These are phyloP conservation scores for Calycopis cecrops DNA, from an alignment of 1,140 invertebrate genomes.

Conservation along the genomic window DNA sequence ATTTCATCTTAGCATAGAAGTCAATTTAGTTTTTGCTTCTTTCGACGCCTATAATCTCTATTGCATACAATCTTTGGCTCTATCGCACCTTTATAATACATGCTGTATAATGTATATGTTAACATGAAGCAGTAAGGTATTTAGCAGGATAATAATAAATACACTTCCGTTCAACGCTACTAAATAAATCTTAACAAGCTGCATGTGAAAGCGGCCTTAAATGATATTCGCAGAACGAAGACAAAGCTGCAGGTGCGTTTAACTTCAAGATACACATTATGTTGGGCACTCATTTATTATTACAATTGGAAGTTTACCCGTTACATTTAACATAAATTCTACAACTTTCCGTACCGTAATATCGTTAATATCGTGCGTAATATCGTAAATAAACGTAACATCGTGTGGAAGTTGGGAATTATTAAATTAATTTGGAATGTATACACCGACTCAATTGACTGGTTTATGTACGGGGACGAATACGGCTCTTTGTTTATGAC, in stretches of 20 bases:
- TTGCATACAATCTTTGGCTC: too few species aligned
- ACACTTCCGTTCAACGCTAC: too few species aligned
- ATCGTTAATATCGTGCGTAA: conserved; percentile 11
- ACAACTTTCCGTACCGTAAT: conserved; percentile 2
- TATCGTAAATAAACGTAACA: conserved; percentile 10
- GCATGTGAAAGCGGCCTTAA: neutral
- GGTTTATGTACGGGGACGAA: too few species aligned
- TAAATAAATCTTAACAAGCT: neutral
- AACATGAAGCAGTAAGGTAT: too few species aligned
- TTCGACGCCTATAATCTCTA: too few species aligned
- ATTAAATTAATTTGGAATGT: conserved; percentile 6
- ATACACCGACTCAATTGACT: neutral
- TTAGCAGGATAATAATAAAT: too few species aligned
- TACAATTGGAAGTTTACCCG: conserved; percentile 1
- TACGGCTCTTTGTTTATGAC: too few species aligned
- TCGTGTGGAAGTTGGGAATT: conserved; percentile 7
- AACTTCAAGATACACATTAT: conserved; percentile 7
- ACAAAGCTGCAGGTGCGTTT: conserved; percentile 10
- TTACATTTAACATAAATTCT: conserved; percentile 7
- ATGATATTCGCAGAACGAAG: neutral
- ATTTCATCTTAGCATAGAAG: too few species aligned
- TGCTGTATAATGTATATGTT: too few species aligned
- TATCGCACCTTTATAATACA: too few species aligned
- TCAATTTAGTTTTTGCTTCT: too few species aligned
- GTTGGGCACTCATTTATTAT: conserved; percentile 8